Evolutionary conservation across 2,797 vertebrate genomes (phyloP).

Genomic region (Clarias fuscus): DNA sequence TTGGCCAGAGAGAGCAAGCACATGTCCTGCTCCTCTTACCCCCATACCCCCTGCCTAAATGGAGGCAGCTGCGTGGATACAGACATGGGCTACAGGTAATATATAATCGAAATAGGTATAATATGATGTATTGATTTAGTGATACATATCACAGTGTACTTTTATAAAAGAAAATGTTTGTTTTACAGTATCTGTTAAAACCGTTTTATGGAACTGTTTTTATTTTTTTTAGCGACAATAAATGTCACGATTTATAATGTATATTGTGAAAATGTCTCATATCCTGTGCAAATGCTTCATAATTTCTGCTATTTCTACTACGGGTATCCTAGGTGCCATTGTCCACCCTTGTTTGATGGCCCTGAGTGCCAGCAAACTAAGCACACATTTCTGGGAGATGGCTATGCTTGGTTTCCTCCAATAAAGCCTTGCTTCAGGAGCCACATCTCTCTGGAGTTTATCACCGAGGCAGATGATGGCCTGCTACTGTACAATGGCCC

Average conservation of each 20-base stretch:
- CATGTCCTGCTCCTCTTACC: slow-evolving; percentile 79
- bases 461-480: slow-evolving; percentile 78
- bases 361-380: slow-evolving; percentile 89
- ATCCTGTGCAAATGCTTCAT: not conserved
- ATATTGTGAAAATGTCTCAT: not conserved
- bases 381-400: slow-evolving; percentile 80
- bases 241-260: not conserved
- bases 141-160: not conserved
- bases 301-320: not conserved
- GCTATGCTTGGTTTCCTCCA: slow-evolving; percentile 89
- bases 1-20: slow-evolving; percentile 72
- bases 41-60: slow-evolving; percentile 80
- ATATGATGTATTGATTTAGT: not conserved
- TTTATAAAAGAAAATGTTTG: not conserved
- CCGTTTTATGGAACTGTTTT: not conserved
- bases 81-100: slow-evolving; percentile 83
- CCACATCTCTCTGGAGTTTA: slow-evolving; percentile 84
- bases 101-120: not conserved
- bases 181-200: not conserved
- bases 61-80: slow-evolving; percentile 82
- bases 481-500: slow-evolving; percentile 87
- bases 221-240: not conserved
- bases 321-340: slow-evolving; percentile 75
- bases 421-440: slow-evolving; percentile 83
- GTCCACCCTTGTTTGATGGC: slow-evolving; percentile 81